phyloP scores from a whole-genome alignment of 2,113 vertebrate species.

The Thermophis baileyi region DNA sequence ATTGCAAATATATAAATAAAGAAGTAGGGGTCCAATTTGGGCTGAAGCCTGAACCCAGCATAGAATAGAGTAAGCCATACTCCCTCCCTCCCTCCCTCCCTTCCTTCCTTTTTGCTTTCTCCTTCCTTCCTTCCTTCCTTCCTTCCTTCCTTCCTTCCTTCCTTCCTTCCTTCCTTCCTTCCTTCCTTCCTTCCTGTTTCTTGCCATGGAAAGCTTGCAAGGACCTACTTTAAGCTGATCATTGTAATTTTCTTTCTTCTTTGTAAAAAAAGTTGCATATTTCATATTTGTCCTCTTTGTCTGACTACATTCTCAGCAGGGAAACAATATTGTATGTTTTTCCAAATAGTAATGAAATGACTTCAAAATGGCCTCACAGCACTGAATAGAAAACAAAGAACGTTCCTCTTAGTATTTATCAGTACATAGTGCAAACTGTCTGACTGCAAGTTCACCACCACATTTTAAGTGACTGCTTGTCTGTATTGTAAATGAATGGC shows the following conservation, averaged over 20 bases:
- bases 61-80: neutral
- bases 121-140: too few relatives aligned
- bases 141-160: too few relatives aligned
- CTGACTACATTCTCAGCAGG: neutral
- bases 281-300: neutral
- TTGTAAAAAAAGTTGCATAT: neutral
- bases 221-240: neutral
- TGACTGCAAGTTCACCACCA: slow-evolving; percentile 1
- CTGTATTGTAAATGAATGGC: slow-evolving; percentile 53
- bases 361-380: slow-evolving; percentile 35
- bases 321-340: neutral
- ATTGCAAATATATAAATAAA: neutral
- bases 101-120: too few relatives aligned
- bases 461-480: slow-evolving; percentile 56
- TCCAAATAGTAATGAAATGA: neutral
- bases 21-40: neutral
- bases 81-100: too few relatives aligned
- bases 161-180: rapidly evolving
- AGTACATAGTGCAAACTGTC: slow-evolving; percentile 50
- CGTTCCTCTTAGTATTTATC: slow-evolving; percentile 55
- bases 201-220: neutral
- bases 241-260: neutral
- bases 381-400: slow-evolving; percentile 40
- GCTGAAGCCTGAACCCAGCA: neutral
- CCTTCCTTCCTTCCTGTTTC: neutral